These are phyloP conservation scores for Chaenogobius annularis DNA, from an alignment of 2,113 vertebrate genomes.

Conservation along the genomic window DNA sequence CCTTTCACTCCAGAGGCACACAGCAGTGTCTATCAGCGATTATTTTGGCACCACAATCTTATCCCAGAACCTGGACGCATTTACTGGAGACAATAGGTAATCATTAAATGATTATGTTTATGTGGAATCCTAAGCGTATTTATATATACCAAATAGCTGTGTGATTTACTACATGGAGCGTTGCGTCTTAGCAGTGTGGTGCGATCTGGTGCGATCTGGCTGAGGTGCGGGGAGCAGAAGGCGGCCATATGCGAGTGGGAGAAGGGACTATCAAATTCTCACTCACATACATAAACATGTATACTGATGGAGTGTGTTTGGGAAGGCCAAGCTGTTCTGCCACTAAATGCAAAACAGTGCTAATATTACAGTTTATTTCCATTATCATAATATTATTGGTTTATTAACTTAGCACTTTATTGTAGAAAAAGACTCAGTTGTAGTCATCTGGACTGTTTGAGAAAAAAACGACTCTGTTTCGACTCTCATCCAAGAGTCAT, in stretches of 20 bases:
- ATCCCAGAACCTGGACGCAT: not conserved
- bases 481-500: too few relatives aligned
- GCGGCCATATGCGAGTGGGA: constrained; percentile 56
- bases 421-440: too few relatives aligned
- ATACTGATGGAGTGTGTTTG: constrained; percentile 29
- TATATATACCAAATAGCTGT: not conserved
- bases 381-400: too few relatives aligned
- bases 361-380: constrained; percentile 9
- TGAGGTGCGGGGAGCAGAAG: constrained; percentile 47
- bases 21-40: not conserved
- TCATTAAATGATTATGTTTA: not conserved
- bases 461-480: too few relatives aligned
- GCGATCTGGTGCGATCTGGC: constrained; percentile 27
- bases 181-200: too few relatives aligned
- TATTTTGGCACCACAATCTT: not conserved
- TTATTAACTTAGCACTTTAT: too few relatives aligned
- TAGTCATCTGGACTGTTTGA: too few relatives aligned
- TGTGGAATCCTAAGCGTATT: not conserved
- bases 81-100: not conserved
- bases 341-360: constrained; percentile 22
- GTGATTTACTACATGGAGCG: not conserved
- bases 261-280: constrained; percentile 21
- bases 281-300: constrained; percentile 15
- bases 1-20: constrained; percentile 13
- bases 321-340: constrained; percentile 29